phyloP scores from a whole-genome alignment of 2,888 invertebrate species.

The Abscondita cerata region DNA sequence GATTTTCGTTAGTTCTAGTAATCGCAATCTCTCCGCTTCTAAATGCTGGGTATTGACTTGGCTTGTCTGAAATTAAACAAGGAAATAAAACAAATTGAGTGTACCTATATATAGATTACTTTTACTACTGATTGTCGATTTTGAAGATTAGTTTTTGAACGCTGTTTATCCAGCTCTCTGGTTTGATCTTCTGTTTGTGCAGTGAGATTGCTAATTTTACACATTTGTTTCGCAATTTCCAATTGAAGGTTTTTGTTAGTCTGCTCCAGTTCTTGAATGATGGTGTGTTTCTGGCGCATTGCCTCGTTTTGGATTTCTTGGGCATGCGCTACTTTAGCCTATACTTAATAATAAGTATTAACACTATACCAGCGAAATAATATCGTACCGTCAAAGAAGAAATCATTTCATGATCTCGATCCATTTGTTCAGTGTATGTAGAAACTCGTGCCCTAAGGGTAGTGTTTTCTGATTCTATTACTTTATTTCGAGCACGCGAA shows the following conservation, averaged over 20 bases:
- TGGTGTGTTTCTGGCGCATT: slow-evolving; percentile 61
- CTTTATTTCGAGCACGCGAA: slow-evolving; percentile 71
- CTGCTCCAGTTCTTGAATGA: slow-evolving; percentile 57
- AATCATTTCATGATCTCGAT: slow-evolving; percentile 69
- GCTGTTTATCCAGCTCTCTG: slow-evolving; percentile 60
- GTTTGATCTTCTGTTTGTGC: slow-evolving; percentile 61
- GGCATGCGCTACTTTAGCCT: slow-evolving; percentile 59
- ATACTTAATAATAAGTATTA: too few relatives aligned
- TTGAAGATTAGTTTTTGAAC: slow-evolving; percentile 7
- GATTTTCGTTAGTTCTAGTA: slow-evolving; percentile 65
- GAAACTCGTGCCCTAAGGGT: slow-evolving; percentile 66
- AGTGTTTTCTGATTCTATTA: slow-evolving; percentile 70
- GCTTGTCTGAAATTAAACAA: too few relatives aligned
- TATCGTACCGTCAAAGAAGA: slow-evolving; percentile 65
- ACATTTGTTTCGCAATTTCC: slow-evolving; percentile 60
- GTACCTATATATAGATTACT: too few relatives aligned
- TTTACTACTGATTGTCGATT: neutral
- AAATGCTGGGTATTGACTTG: slow-evolving; percentile 57
- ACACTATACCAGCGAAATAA: too few relatives aligned
- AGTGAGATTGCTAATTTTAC: slow-evolving; percentile 61
- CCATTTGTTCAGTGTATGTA: slow-evolving; percentile 68
- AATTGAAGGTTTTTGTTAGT: slow-evolving; percentile 47
- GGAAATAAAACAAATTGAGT: too few relatives aligned
- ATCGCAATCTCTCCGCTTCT: slow-evolving; percentile 67
- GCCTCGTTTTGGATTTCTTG: slow-evolving; percentile 63